phyloP scores from a whole-genome alignment of 1,140 invertebrate genomes.

The Achroia grisella region DNA sequence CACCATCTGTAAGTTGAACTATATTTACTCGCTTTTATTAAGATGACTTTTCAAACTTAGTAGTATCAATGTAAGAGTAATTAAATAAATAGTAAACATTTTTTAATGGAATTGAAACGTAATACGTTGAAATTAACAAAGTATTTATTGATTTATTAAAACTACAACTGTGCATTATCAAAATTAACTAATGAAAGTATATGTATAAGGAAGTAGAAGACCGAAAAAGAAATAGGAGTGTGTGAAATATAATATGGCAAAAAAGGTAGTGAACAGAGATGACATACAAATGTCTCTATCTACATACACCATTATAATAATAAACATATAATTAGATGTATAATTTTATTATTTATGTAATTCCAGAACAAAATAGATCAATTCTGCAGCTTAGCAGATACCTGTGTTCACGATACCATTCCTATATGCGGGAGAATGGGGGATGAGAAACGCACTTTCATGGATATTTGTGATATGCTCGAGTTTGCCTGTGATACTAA shows the following conservation, averaged over 20 bases:
- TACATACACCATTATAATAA: too few species aligned
- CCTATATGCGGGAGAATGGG: conserved; percentile 53
- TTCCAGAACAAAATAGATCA: conserved; percentile 57
- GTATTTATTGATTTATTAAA: too few species aligned
- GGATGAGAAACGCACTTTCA: conserved; percentile 45
- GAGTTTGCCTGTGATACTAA: conserved; percentile 58
- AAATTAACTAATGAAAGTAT: too few species aligned
- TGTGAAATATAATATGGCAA: too few species aligned
- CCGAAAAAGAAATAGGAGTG: too few species aligned
- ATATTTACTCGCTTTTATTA: conserved; percentile 2
- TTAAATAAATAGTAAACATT: background rate
- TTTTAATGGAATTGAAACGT: background rate
- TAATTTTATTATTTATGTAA: background rate
- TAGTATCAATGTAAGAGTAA: too few species aligned
- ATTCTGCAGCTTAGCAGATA: conserved; percentile 41
- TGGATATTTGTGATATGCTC: conserved; percentile 53
- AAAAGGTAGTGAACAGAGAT: too few species aligned
- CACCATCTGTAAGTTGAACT: conserved; percentile 31
- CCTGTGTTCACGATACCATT: conserved; percentile 58
- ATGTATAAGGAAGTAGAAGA: too few species aligned
- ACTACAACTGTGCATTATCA: too few species aligned
- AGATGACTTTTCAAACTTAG: background rate
- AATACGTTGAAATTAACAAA: too few species aligned
- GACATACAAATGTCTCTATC: too few species aligned
- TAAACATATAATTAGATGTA: too few species aligned